A percentile compares a stretch with the other conserved stretches of the same genome.
Conservation (phyloP, 2,888 invertebrate species). For the Syritta pipiens region DNA sequence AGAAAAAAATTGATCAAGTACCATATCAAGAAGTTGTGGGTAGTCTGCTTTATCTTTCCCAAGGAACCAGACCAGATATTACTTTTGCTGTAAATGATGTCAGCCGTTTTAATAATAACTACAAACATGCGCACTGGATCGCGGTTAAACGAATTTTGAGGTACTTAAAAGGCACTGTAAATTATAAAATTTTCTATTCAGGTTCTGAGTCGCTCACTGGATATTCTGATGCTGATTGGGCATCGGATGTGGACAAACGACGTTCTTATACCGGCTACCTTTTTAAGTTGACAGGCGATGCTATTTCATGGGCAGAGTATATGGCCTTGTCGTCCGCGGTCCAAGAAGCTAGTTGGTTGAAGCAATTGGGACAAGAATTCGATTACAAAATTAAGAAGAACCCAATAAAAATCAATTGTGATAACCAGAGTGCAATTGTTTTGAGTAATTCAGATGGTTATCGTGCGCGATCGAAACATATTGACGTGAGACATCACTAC, state of each 20-base stretch:
- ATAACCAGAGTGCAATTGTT: too few species aligned
- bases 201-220: too few species aligned
- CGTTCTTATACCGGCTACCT: conserved; percentile 12
- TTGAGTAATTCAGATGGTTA: too few species aligned
- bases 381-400: too few species aligned
- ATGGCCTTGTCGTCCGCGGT: not conserved
- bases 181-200: too few species aligned
- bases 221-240: conserved; percentile 17
- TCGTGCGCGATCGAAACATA: too few species aligned
- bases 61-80: not conserved
- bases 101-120: not conserved
- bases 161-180: too few species aligned
- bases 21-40: not conserved
- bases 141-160: too few species aligned
- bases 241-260: conserved; percentile 20
- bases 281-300: not conserved
- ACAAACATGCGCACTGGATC: not conserved
- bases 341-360: not conserved
- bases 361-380: not conserved
- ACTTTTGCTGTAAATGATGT: not conserved
- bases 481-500: too few species aligned
- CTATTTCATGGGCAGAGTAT: not conserved
- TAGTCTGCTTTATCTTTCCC: not conserved
- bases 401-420: too few species aligned
- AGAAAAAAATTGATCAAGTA: too few species aligned